Evolutionary conservation across 2,888 invertebrate species (phyloP).

Genomic region (Eurois occulta): DNA sequence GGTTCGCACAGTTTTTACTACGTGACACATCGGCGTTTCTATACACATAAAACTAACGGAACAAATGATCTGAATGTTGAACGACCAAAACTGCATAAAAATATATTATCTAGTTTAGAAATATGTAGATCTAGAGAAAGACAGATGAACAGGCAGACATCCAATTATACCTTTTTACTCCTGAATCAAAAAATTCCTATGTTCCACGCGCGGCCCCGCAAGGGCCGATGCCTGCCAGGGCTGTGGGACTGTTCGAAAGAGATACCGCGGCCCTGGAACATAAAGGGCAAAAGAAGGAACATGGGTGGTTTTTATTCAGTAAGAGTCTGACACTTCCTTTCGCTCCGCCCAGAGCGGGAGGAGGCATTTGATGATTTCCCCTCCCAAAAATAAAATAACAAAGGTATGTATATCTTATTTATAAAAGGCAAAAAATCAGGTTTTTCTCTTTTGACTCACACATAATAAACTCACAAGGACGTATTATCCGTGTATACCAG

Average conservation of each 20-base stretch:
- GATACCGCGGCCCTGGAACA: no score
- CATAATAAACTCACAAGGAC: constrained; percentile 16
- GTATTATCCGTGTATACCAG: constrained; percentile 23
- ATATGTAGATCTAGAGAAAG: not conserved
- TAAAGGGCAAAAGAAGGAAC: no score
- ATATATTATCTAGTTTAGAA: not conserved
- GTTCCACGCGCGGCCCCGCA: no score
- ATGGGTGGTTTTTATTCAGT: no score
- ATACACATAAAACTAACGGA: not conserved
- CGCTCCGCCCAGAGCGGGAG: no score
- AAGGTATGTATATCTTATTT: constrained; percentile 46
- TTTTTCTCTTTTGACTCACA: constrained; percentile 19
- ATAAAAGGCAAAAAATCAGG: constrained; percentile 44
- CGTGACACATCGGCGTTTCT: not conserved
- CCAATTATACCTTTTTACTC: not conserved
- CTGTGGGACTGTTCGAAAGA: no score
- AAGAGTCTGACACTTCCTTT: no score
- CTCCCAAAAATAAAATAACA: no score
- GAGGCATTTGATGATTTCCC: no score
- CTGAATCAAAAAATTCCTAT: no score
- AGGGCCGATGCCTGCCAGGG: no score
- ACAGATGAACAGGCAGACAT: not conserved
- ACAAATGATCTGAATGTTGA: not conserved
- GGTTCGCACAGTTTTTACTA: not conserved
- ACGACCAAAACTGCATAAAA: not conserved